Evolutionary conservation across 1,140 invertebrate genomes (phyloP).

Genomic region (Lanistes nyassanus): DNA sequence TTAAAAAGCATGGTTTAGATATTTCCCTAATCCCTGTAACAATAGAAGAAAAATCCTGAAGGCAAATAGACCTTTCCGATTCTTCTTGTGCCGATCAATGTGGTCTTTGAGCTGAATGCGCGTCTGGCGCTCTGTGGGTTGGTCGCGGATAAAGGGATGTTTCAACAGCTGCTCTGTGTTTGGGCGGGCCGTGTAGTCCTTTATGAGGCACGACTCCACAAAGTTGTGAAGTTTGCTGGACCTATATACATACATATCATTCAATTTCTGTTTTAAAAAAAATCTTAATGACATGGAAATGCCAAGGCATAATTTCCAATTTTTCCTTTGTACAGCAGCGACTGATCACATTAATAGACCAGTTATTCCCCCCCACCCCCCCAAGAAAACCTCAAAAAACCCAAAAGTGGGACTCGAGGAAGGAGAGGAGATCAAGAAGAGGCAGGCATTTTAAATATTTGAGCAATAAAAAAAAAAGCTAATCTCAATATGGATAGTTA

Average conservation of each 20-base stretch:
- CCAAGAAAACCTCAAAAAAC: neutral
- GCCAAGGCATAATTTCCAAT: too few species aligned
- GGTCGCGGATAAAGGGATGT: slow-evolving; percentile 97
- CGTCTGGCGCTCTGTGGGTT: slow-evolving; percentile 97
- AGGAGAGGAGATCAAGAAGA: neutral
- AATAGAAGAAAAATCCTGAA: slow-evolving; percentile 16
- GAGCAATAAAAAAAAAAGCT: too few species aligned
- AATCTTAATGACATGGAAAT: too few species aligned
- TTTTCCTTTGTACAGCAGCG: too few species aligned
- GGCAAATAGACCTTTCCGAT: slow-evolving; percentile 49
- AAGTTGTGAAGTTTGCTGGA: slow-evolving; percentile 73
- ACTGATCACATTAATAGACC: neutral
- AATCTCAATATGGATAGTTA: slow-evolving; percentile 56
- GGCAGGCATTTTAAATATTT: too few species aligned
- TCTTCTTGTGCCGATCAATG: slow-evolving; percentile 82
- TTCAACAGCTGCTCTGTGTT: slow-evolving; percentile 98
- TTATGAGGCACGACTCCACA: slow-evolving; percentile 89
- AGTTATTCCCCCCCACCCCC: neutral
- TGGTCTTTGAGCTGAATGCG: slow-evolving; percentile 99
- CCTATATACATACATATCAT: slow-evolving; percentile 45
- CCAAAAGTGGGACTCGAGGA: neutral
- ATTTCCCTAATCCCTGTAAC: neutral
- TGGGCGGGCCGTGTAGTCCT: slow-evolving; percentile 97
- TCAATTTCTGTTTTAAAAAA: slow-evolving; percentile 1
- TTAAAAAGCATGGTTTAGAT: neutral